Evolutionary conservation across 2,888 invertebrate genomes (phyloP), one percentile per base, ranked within the genome.

Genomic region (Tribolium freemani): DNA sequence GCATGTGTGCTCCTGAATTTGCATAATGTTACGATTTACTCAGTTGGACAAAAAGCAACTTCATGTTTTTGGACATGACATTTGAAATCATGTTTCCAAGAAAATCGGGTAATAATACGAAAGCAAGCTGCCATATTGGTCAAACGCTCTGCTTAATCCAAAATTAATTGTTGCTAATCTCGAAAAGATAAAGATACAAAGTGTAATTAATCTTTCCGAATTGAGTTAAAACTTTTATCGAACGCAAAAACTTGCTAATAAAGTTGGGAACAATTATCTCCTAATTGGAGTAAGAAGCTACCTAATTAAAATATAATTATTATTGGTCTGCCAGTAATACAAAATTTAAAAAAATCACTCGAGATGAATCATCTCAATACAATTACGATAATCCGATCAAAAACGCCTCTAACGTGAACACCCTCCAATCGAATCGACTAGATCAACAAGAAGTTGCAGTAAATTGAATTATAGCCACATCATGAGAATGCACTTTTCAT

Each of bases 371-470:
- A 58, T 31, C 21, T 13, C 38, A 58, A 58, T 45, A 45, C 58
- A 58, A 46, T 58, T 58, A 58, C 45, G 45, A 20, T 58, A 58
- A 58, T 58, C 45, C 45, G 45, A 58, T 58, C 58, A 58, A 58
- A 16, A 11, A 20, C 45, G 45, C 21, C 11, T 58, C 21, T 45
- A 58, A 31, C 44, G 58, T 58, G 58, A 45, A 58, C 45, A 58
- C 44, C 56, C 31, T 51, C 30, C 38, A 38, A 38, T 58, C 46
- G 11, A 8, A 58, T 58, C 58, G 20, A 5, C 58, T 45, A 20
- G 10, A 31, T 58, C 45, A 38, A 38, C 38, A 38, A 38, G 38
- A 5, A 38, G 38, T 48, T 16, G 48, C 16, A 48, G 48, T 16
- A 48, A 48, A 48, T 48, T 48, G 13, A 48, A 48, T 48, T 16